Conservation (phyloP, 2,888 invertebrate genomes). For the Lacanobia wlatinum region DNA sequence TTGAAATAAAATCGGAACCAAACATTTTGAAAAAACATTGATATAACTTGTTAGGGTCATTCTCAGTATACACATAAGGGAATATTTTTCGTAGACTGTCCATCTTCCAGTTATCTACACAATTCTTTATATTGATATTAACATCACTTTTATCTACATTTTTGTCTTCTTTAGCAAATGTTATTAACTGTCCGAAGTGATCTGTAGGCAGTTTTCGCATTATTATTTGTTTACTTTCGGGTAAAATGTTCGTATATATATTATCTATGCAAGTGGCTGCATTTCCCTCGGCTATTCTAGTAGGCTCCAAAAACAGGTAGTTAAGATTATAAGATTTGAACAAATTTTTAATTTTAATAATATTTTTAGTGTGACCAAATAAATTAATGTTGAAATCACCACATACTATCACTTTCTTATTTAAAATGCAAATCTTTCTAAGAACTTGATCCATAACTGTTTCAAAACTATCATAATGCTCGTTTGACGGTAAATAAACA, state of each 20-base stretch:
- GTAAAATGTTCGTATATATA: not conserved
- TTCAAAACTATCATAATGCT: not conserved
- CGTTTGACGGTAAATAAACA: not conserved
- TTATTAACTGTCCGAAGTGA: constrained; percentile 2
- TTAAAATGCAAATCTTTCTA: not conserved
- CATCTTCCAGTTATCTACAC: not conserved
- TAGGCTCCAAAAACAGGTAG: not conserved
- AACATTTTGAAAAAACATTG: not conserved
- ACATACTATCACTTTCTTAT: not conserved
- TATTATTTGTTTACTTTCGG: not conserved
- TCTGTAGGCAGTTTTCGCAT: not conserved
- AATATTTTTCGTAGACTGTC: not conserved
- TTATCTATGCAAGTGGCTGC: constrained; percentile 1
- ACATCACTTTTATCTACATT: not conserved
- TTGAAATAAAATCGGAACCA: not conserved
- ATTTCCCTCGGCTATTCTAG: not conserved
- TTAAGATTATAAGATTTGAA: not conserved
- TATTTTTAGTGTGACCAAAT: not conserved
- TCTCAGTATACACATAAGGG: not conserved
- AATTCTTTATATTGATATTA: not conserved
- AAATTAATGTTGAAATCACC: not conserved
- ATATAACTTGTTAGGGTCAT: not conserved
- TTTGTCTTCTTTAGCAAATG: not conserved
- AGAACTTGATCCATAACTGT: not conserved
- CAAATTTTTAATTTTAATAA: not conserved